phyloP scores from a whole-genome alignment of 1,140 invertebrate genomes.

The Aphidius ervi region DNA sequence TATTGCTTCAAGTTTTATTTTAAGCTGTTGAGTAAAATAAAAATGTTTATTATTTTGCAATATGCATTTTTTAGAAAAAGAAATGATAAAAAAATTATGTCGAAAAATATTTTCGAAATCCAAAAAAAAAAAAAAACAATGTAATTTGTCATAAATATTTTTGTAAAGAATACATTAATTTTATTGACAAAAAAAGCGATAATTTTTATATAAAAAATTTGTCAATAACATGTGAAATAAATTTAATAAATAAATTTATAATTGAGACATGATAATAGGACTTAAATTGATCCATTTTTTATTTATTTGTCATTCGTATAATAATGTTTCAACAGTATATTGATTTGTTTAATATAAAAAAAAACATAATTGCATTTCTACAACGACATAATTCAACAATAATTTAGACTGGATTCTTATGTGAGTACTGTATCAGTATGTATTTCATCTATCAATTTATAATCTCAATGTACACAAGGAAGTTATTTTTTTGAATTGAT shows the following conservation, averaged over 20 bases:
- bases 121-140: no score
- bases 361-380: conserved; percentile 41
- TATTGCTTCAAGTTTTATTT: no score
- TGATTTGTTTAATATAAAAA: conserved; percentile 13
- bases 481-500: conserved; percentile 40
- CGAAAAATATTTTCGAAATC: no score
- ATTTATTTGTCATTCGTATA: conserved; percentile 1
- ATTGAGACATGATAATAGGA: conserved; percentile 8
- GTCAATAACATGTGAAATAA: not conserved
- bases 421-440: conserved; percentile 14
- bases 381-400: conserved; percentile 44
- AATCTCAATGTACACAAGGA: conserved; percentile 35
- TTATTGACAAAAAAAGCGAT: no score
- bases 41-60: no score
- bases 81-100: no score
- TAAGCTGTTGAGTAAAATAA: no score
- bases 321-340: not conserved
- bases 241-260: not conserved
- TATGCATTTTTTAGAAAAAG: no score
- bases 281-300: not conserved
- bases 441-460: conserved; percentile 6
- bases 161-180: no score
- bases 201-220: not conserved
- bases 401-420: conserved; percentile 34
- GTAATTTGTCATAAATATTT: no score